A percentile compares a stretch with the other conserved stretches of the same genome.
Evolutionary conservation across 1,140 invertebrate genomes (phyloP).

Genomic region (Drosophila tristis): DNA sequence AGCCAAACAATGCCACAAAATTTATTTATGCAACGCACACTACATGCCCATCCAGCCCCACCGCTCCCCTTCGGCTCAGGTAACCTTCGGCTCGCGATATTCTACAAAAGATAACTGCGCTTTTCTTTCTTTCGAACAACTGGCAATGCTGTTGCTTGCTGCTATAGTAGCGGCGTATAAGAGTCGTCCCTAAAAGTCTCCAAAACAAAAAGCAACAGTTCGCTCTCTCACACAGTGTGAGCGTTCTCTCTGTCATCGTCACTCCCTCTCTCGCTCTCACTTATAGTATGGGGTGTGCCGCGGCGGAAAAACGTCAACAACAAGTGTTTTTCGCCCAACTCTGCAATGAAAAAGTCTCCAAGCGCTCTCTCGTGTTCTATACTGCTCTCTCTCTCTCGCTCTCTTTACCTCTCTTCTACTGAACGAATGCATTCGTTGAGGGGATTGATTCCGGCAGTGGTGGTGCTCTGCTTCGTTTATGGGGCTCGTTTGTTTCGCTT

Average conservation of each 20-base stretch:
- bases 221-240: conserved; percentile 18
- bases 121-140: conserved; percentile 43
- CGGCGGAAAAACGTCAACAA: conserved; percentile 61
- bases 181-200: conserved; percentile 35
- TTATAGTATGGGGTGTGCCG: conserved; percentile 45
- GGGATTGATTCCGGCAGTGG: conserved; percentile 7
- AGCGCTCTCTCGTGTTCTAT: conserved; percentile 10
- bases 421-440: conserved; percentile 18
- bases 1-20: conserved; percentile 32
- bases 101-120: conserved; percentile 77
- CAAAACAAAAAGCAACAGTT: conserved; percentile 68
- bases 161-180: conserved; percentile 32
- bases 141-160: conserved; percentile 53
- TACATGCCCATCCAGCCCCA: background rate
- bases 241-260: conserved; percentile 17
- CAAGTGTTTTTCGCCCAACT: conserved; percentile 71
- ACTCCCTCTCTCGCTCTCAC: conserved; percentile 13
- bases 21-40: conserved; percentile 29
- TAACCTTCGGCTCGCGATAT: conserved; percentile 45
- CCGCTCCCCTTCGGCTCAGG: background rate
- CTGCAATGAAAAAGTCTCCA: conserved; percentile 27
- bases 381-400: conserved; percentile 19
- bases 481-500: conserved; percentile 23
- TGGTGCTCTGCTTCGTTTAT: conserved; percentile 27
- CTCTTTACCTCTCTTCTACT: background rate